phyloP scores from a whole-genome alignment of 2,113 vertebrate genomes.

The Arenaria interpres region DNA sequence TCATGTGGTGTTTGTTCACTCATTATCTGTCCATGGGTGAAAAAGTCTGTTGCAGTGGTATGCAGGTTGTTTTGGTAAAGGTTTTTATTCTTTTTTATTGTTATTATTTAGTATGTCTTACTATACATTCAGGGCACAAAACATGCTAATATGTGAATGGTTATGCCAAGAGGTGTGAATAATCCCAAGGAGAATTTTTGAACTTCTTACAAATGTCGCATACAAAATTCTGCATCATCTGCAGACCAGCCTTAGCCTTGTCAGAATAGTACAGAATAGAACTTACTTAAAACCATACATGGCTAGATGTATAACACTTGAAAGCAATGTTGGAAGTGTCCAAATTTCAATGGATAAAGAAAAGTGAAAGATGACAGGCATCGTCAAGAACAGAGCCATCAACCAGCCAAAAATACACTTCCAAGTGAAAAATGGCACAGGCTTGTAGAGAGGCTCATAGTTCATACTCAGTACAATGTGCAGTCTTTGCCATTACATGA shows the following conservation, averaged over 20 bases:
- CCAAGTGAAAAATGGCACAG: neutral
- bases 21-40: slow-evolving; percentile 56
- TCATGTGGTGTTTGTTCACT: slow-evolving; percentile 67
- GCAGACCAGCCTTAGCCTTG: neutral
- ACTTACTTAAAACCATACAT: neutral
- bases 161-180: neutral
- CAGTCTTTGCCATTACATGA: neutral
- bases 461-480: neutral
- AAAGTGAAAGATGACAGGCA: neutral
- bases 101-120: neutral
- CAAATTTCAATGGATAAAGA: neutral
- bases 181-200: neutral
- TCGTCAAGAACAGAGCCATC: neutral
- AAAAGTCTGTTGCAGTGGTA: slow-evolving; percentile 53
- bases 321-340: neutral
- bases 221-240: neutral
- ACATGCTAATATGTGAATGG: neutral
- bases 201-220: neutral
- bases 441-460: neutral
- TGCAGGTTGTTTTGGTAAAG: slow-evolving; percentile 36
- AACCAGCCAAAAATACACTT: neutral
- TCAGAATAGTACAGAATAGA: neutral
- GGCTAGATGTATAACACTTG: neutral
- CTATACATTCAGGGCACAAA: neutral
- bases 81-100: neutral